Evolutionary conservation across 2,797 vertebrate species (phyloP), one percentile per base, ranked within the genome.

Genomic region (Knipowitschia caucasica): DNA sequence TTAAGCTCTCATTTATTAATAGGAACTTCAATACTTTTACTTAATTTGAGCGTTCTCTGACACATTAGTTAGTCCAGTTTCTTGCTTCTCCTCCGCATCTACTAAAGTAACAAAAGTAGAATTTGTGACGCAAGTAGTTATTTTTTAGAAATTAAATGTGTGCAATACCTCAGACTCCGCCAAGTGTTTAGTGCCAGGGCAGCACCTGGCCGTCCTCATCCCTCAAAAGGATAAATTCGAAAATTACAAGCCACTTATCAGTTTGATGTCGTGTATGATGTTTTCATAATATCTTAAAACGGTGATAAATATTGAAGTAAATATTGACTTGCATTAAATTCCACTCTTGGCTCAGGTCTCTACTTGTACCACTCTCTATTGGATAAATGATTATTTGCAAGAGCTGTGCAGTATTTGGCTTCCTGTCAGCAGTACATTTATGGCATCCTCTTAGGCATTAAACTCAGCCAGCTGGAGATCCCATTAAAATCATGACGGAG

Each of bases 401-500:
- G 0, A 18, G 47, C 39, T 5, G 0, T 30, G 23, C 11, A 46
- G 44, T 39, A 46, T 56, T 25, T 50, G 25, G 56, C 40, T 69
- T 59, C 44, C 54, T 58, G 58, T 68, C 61, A 46, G 53, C 50
- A 50, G 36, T 15, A 24, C 6, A 3, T 62, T 73, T 63, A 59
- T 8, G 29, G 21, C 17, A 5, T 17, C 8, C 44, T 56, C 29
- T 24, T 31, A 17, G n/a, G 4, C 63, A 75, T 69, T 66, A 59
- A 58, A 34, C 20, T 50, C 75, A 49, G 51, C 57, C 64, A 71
- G 56, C 58, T 73, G 30, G 69, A 75, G 34, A 59, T 26, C 34
- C 42, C 45, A 39, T 45, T 26, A 52, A 40, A 10, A 53, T 18
- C 35, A 0, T 46, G 46, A 58, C 30, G 17, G 0, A 36, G 44